Evolutionary conservation across 2,888 invertebrate species (phyloP).

Genomic region (Herminia tarsipennalis): DNA sequence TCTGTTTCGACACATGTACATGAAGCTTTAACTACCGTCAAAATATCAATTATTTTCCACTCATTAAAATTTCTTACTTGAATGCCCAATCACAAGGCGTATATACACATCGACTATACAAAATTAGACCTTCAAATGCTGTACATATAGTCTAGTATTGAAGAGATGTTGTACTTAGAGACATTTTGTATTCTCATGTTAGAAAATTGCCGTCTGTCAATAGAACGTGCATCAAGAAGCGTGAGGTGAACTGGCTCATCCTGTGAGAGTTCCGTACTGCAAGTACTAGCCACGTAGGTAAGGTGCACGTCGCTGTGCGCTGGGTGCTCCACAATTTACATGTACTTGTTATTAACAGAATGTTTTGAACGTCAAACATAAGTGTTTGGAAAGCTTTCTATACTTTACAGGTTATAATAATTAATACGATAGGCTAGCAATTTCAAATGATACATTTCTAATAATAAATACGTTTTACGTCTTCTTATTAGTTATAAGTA

Average conservation of each 20-base stretch:
- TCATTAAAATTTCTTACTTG: constrained; percentile 66
- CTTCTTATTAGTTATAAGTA: no score
- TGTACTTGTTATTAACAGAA: constrained; percentile 12
- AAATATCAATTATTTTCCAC: constrained; percentile 72
- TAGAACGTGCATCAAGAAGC: constrained; percentile 28
- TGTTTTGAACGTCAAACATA: background rate
- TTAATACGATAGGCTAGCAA: no score
- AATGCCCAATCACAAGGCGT: constrained; percentile 33
- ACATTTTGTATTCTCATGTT: constrained; percentile 71
- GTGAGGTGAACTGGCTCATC: constrained; percentile 22
- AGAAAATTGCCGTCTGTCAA: constrained; percentile 69
- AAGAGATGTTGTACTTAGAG: constrained; percentile 10
- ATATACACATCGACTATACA: constrained; percentile 16
- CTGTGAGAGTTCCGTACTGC: constrained; percentile 35
- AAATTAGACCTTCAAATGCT: constrained; percentile 21
- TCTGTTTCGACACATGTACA: constrained; percentile 49
- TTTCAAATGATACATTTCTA: no score
- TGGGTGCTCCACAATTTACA: constrained; percentile 11
- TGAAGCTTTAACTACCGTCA: constrained; percentile 54
- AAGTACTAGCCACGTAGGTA: no score
- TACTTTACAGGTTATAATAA: no score
- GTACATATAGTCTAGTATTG: constrained; percentile 35
- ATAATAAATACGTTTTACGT: no score
- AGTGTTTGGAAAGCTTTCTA: background rate
- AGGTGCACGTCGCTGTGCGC: constrained; percentile 1